Conservation (phyloP, 2,797 vertebrate genomes). For the Coregonus ussuriensis region DNA sequence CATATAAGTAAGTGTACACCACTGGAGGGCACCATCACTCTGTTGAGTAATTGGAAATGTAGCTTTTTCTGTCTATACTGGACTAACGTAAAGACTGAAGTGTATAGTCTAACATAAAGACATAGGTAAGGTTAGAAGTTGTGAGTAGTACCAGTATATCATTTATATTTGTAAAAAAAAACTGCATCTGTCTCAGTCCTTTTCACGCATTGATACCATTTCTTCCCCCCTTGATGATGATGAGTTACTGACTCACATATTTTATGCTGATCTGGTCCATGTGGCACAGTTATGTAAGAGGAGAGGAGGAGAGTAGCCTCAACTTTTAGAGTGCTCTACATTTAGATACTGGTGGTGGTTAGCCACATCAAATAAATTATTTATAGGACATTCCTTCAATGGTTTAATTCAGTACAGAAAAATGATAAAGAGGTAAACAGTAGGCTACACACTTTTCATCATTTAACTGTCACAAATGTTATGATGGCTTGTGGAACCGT, state of each 20-base stretch:
- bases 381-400: conserved; percentile 46
- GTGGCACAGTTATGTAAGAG: conserved; percentile 43
- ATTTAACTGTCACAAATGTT: background rate
- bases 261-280: conserved; percentile 17
- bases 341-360: conserved; percentile 45
- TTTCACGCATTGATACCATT: conserved; percentile 17
- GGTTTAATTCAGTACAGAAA: conserved; percentile 41
- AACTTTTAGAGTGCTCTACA: conserved; percentile 50
- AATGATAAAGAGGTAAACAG: conserved; percentile 5
- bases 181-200: background rate
- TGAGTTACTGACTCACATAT: conserved; percentile 25
- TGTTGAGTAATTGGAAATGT: background rate
- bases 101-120: background rate
- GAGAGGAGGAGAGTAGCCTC: conserved; percentile 41
- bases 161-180: background rate
- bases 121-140: background rate
- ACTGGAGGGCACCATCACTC: conserved; percentile 20
- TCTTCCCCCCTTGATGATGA: background rate
- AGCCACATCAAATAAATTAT: conserved; percentile 58
- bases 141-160: background rate
- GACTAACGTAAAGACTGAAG: background rate
- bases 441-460: background rate
- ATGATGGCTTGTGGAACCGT: background rate
- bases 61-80: background rate
- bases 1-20: conserved; percentile 11